Percentiles rank a stretch among this genome's conserved stretches.
phyloP scores from a whole-genome alignment of 2,113 vertebrate species.

The Clarias magur region DNA sequence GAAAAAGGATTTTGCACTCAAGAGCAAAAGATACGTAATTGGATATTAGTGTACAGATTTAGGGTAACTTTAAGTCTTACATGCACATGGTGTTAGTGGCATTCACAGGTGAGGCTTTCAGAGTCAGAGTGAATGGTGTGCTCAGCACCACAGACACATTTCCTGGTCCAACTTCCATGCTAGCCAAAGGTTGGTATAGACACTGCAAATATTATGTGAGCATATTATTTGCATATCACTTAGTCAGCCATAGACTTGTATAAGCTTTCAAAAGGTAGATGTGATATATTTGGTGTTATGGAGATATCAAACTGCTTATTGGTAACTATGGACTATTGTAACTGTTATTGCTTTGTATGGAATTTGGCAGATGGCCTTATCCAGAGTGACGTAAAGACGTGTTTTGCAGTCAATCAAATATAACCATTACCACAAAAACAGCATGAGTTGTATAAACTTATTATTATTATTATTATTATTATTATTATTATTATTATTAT shows the following conservation, averaged over 20 bases:
- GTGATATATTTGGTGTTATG: not conserved
- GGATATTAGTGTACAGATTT: not conserved
- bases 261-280: not conserved
- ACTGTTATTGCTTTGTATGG: not conserved
- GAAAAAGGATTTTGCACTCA: not conserved
- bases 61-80: slow-evolving; percentile 45
- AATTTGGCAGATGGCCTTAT: not conserved
- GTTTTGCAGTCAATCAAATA: not conserved
- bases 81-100: slow-evolving; percentile 65
- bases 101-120: slow-evolving; percentile 55
- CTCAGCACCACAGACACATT: slow-evolving; percentile 65
- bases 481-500: not conserved
- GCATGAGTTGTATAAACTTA: not conserved
- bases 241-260: not conserved
- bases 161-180: slow-evolving; percentile 54
- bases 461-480: not conserved
- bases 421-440: not conserved
- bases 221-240: not conserved
- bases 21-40: not conserved
- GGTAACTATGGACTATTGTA: not conserved
- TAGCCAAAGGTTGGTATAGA: slow-evolving; percentile 65
- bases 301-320: not conserved
- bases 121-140: slow-evolving; percentile 68
- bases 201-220: slow-evolving; percentile 61
- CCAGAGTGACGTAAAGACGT: not conserved